Conservation (phyloP, 1,140 invertebrate genomes). For the Wiebesia pumilae region DNA sequence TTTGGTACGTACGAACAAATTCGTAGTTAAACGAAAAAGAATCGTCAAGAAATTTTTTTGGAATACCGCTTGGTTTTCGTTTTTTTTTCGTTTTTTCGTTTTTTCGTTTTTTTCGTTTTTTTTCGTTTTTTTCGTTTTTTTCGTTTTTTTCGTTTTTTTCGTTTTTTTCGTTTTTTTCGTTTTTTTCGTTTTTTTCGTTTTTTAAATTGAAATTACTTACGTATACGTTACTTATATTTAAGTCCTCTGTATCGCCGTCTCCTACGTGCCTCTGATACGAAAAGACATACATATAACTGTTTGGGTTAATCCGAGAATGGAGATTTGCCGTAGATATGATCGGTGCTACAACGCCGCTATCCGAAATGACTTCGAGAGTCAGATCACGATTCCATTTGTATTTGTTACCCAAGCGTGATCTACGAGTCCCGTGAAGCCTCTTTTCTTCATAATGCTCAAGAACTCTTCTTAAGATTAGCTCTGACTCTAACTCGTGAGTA, state of each 20-base stretch:
- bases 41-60: no score
- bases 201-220: no score
- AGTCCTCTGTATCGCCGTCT: slow-evolving; percentile 60
- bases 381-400: slow-evolving; percentile 80
- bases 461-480: slow-evolving; percentile 78
- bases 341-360: slow-evolving; percentile 87
- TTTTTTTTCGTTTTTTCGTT: no score
- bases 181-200: no score
- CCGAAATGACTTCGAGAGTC: slow-evolving; percentile 90
- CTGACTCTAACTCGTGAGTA: slow-evolving; percentile 76
- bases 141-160: no score
- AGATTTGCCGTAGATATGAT: slow-evolving; percentile 83
- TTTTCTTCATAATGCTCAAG: slow-evolving; percentile 76
- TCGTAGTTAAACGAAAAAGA: no score
- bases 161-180: no score
- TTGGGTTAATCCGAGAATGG: slow-evolving; percentile 83
- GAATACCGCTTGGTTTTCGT: no score
- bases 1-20: no score
- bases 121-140: no score
- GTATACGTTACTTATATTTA: slow-evolving; percentile 9
- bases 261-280: slow-evolving; percentile 77
- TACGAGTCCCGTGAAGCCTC: slow-evolving; percentile 58
- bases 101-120: no score
- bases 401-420: slow-evolving; percentile 60
- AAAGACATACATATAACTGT: slow-evolving; percentile 93